phyloP scores from a whole-genome alignment of 2,797 vertebrate species.

The Morelia viridis region DNA sequence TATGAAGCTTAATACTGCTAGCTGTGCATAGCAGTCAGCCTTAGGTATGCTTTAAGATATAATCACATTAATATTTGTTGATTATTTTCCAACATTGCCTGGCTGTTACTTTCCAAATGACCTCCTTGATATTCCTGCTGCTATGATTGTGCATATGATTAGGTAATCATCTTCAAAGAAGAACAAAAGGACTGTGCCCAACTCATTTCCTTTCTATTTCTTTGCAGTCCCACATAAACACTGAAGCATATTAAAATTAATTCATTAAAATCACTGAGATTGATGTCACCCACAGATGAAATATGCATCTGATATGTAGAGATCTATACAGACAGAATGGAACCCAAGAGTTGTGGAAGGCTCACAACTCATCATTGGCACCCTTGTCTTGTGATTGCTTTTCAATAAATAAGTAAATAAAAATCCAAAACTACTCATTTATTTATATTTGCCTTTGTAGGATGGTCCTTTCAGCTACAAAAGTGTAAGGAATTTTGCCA shows the following conservation, averaged over 20 bases:
- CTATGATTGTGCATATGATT: too few species aligned
- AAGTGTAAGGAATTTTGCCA: slow-evolving; percentile 42
- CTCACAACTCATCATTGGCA: accelerated
- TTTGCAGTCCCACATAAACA: not conserved
- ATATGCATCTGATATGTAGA: not conserved
- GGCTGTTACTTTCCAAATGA: not conserved
- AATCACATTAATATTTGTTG: not conserved
- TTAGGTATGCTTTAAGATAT: not conserved
- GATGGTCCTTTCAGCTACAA: slow-evolving; percentile 16
- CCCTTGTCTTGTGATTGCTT: not conserved
- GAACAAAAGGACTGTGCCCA: not conserved
- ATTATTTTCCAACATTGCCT: not conserved
- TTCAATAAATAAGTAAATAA: not conserved
- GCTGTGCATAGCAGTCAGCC: not conserved
- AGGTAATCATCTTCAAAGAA: not conserved
- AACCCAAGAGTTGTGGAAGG: not conserved
- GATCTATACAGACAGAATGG: not conserved
- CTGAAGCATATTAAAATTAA: not conserved
- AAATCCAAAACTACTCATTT: not conserved
- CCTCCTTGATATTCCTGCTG: not conserved
- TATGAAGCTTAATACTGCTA: not conserved
- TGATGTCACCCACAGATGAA: accelerated
- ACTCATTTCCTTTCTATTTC: not conserved
- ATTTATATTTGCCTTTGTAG: slow-evolving; percentile 28
- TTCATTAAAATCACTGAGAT: accelerated